Base-by-base conservation (phyloP, 92 coral and sea anemone species). In the Epizoanthus stellaris region DNA sequence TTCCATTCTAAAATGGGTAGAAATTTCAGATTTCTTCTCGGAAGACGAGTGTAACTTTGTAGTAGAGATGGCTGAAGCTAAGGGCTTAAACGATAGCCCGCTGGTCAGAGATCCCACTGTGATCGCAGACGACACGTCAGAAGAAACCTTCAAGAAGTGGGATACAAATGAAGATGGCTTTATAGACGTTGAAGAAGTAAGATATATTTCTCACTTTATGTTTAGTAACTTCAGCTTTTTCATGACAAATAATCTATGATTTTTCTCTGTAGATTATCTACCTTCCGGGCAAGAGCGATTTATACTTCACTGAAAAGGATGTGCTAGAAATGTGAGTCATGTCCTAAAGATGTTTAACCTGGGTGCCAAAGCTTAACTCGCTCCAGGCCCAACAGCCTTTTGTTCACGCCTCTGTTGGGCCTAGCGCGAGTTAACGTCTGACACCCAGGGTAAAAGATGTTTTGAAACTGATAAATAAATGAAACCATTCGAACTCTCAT, bases 1-100 rank as follows among this genome's bases (percentile, higher is more conserved):
- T 52, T 52, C 14, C 56, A 69, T 17, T 39, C 1, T 85, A 49
- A n/a, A 39, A 7, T 73, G 57, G 47, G 15, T 65, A 96, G 99
- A 97, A 91, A 97, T 97, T 64, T 91, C 95, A 80, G 93, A 95
- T 73, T 93, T 97, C 86, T 97, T 97, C 60, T 84, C 99, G 39
- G 91, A 71, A 49, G 99, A 97, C 7, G 99, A 97, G 69, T 97
- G 99, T 58, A 97, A 95, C 25, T 79, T 91, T 77, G 95, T 97
- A 14, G 89, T 97, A 21, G 99, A 97, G 23, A 61, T 97, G 89
- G 99, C 99, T 0, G 88, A 76, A 67, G 85, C 86, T 5, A 97
- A 93, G 61, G 97, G 97, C 20, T 67, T 97, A 90, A 73, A 86
- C 77, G 92, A 88, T 23, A 97, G 89, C 53, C 93, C 98, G 25